Conservation (phyloP, 2,888 invertebrate genomes). For the Chorisops tibialis region DNA sequence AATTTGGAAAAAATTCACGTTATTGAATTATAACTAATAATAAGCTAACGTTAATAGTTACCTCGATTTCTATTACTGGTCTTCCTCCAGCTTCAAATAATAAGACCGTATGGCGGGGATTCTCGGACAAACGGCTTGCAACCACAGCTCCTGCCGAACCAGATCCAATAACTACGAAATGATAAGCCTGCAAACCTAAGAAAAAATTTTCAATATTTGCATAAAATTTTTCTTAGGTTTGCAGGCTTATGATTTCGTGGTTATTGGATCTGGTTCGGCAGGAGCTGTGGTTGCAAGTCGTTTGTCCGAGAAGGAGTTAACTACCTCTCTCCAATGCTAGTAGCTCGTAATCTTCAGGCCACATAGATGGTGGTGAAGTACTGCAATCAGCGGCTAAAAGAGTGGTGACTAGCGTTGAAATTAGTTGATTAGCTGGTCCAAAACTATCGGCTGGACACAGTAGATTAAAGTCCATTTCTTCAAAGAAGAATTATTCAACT, state of each 20-base stretch:
- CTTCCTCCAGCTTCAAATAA: slow-evolving; percentile 56
- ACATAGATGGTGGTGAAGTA: slow-evolving; percentile 53
- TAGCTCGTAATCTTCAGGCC: slow-evolving; percentile 57
- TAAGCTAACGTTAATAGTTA: too few species aligned
- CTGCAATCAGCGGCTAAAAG: slow-evolving; percentile 61
- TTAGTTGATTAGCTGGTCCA: slow-evolving; percentile 49
- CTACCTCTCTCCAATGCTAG: too few species aligned
- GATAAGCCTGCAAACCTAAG: slow-evolving; percentile 63
- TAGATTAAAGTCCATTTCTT: too few species aligned
- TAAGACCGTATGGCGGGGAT: slow-evolving; percentile 52
- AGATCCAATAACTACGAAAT: slow-evolving; percentile 80
- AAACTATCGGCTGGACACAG: slow-evolving; percentile 39
- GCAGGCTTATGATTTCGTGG: too few species aligned
- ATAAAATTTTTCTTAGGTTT: too few species aligned
- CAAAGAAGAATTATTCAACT: too few species aligned
- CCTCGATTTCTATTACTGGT: slow-evolving; percentile 55
- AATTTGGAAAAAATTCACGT: too few species aligned
- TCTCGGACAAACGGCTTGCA: slow-evolving; percentile 51
- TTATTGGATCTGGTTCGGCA: slow-evolving; percentile 26
- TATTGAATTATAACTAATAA: too few species aligned
- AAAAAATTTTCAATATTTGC: too few species aligned
- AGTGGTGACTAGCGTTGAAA: slow-evolving; percentile 58
- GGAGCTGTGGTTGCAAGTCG: too few species aligned
- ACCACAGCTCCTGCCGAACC: slow-evolving; percentile 72
- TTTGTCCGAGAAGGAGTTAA: not conserved